Base-by-base conservation (phyloP, 2,888 invertebrate genomes). In the Ischnus inquisitorius region DNA sequence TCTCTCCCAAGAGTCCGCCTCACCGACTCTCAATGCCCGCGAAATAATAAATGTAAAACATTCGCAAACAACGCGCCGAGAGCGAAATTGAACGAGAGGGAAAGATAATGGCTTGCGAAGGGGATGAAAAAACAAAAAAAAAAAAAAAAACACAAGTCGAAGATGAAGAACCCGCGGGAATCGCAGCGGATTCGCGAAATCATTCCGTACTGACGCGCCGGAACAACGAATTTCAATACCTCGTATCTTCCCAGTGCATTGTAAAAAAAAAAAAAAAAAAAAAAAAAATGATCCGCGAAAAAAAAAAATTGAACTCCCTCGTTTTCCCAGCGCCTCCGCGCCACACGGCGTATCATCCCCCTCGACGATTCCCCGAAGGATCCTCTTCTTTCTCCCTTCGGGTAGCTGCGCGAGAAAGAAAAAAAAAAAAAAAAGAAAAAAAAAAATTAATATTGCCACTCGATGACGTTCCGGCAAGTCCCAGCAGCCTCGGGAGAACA, bases 361-460 rank as follows among this genome's bases (percentile, higher is more conserved):
- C 60, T 65, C 76, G 62, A 48, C 77, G 48, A 81, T 75, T 79
- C 84, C 57, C 84, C 79, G 14, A 75, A 79, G 75, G 79, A 79
- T 57, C 69, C 71, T 62, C 28, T 68, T 54, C 16, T 69, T 68
- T 78, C 43, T 54, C 71, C 64, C 43, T 34, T 16, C 22, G 54
- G n/a, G 8, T 10, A 6, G 10, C 8, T 2, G 34, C 5, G 5
- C 16, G 48, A 19, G 6, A 12, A 72, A 72, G 46, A 19, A 12
- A 72, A 72, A 57, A 79, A 43, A 57, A 79, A 28, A 48, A 22
- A 16, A 14, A n/a, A 28, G 3, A 43, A 43, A 78, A 65, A 64
- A 79, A 67, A 75, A 90, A 90, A 91, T 91, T 90, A 90, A 90
- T 90, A 89, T 90, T 88, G 87, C 89, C 90, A 89, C 88, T 89